Percentiles rank a stretch among this genome's conserved stretches.
phyloP scores from a whole-genome alignment of 2,797 vertebrate species.

The Monodelphis domestica region DNA sequence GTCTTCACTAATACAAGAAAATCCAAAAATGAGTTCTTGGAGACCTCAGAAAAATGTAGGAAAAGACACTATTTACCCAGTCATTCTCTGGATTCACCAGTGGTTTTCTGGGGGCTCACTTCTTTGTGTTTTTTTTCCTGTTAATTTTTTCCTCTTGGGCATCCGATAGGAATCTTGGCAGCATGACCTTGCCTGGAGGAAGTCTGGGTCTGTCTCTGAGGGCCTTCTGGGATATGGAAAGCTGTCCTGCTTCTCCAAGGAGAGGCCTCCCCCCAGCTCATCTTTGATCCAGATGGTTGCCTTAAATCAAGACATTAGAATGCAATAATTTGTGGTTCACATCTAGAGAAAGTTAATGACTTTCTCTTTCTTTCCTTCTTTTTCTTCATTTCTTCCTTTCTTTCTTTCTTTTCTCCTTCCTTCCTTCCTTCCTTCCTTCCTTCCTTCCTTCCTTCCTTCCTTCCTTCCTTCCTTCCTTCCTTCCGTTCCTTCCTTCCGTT shows the following conservation, averaged over 20 bases:
- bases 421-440: too few species aligned
- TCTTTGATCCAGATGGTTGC: neutral
- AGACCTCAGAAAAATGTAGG: slow-evolving; percentile 71
- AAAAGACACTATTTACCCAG: slow-evolving; percentile 57
- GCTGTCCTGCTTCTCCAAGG: neutral
- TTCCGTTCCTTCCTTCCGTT: too few species aligned
- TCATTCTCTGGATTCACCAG: neutral
- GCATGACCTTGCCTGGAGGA: slow-evolving; percentile 70
- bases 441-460: too few species aligned
- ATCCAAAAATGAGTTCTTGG: slow-evolving; percentile 51
- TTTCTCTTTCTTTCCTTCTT: accelerated
- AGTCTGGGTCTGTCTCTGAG: slow-evolving; percentile 74
- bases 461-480: too few species aligned
- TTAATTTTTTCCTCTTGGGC: slow-evolving; percentile 75
- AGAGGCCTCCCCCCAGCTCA: neutral
- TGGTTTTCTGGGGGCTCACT: slow-evolving; percentile 61
- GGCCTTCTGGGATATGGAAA: neutral
- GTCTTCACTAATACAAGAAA: slow-evolving; percentile 59
- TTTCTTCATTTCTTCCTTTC: too few species aligned
- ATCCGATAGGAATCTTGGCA: slow-evolving; percentile 74
- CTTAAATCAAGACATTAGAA: neutral
- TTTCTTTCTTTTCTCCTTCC: too few species aligned
- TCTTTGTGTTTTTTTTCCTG: slow-evolving; percentile 66
- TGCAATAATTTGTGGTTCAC: slow-evolving; percentile 13
- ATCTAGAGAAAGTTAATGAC: too few species aligned